A percentile compares a stretch with the other conserved stretches of the same genome.
Conservation (phyloP, 2,888 invertebrate genomes). For the Zygaena filipendulae region DNA sequence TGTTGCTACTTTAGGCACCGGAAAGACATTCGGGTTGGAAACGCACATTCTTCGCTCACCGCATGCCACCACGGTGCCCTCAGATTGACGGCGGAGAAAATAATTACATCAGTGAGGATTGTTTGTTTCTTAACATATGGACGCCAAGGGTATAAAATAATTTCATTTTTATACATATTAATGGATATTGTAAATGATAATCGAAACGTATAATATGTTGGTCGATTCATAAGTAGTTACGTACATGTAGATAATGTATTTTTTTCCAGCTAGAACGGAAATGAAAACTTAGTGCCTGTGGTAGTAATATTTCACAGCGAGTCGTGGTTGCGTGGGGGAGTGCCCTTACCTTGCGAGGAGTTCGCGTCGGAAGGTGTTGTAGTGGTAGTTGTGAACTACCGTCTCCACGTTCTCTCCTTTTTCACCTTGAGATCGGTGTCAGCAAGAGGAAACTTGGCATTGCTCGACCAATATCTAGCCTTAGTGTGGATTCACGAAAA, state of each 20-base stretch:
- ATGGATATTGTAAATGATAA: too few relatives aligned
- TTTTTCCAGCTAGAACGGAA: constrained; percentile 52
- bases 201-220: too few relatives aligned
- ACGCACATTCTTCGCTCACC: constrained; percentile 74
- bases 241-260: too few relatives aligned
- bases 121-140: constrained; percentile 92
- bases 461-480: constrained; percentile 87
- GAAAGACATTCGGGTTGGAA: constrained; percentile 78
- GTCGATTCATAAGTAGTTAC: too few relatives aligned
- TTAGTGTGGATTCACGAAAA: constrained; percentile 82
- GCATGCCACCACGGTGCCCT: constrained; percentile 77
- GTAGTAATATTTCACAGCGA: constrained; percentile 77
- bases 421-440: constrained; percentile 64
- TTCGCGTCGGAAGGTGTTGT: constrained; percentile 77
- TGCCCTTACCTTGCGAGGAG: constrained; percentile 74
- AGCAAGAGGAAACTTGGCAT: constrained; percentile 84
- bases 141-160: constrained; percentile 75
- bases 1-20: constrained; percentile 73
- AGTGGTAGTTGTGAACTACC: constrained; percentile 76
- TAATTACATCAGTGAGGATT: constrained; percentile 75
- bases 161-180: constrained; percentile 1
- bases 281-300: constrained; percentile 71
- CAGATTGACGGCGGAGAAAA: constrained; percentile 49
- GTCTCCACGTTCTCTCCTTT: constrained; percentile 77
- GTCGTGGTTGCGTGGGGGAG: constrained; percentile 64